phyloP scores from a whole-genome alignment of 2,113 vertebrate species.

The Microcebus lehilahytsara region DNA sequence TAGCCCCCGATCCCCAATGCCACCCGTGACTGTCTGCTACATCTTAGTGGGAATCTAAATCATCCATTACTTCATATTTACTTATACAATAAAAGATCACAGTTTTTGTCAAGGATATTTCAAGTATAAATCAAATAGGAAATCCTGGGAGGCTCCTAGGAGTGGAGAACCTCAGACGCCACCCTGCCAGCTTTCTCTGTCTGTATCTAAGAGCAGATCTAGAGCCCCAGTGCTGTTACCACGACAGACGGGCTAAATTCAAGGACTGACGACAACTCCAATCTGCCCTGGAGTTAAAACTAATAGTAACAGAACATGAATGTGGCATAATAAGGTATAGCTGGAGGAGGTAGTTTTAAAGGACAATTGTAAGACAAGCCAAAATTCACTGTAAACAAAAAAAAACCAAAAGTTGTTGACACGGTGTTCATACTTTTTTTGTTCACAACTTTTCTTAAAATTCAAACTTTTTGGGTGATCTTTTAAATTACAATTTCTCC shows the following conservation, averaged over 20 bases:
- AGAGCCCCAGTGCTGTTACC: background rate
- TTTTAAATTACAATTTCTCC: slow-evolving; percentile 7
- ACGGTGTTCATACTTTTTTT: background rate
- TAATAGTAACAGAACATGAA: background rate
- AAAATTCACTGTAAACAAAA: slow-evolving; percentile 14
- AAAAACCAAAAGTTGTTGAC: background rate
- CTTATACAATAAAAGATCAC: background rate
- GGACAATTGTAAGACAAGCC: background rate
- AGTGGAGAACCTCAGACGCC: background rate
- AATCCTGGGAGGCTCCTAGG: background rate
- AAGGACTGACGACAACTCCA: background rate
- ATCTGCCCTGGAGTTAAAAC: background rate
- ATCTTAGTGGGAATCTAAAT: background rate
- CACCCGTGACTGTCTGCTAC: fast-evolving
- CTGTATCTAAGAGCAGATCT: background rate
- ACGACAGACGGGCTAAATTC: background rate
- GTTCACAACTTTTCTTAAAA: background rate
- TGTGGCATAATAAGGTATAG: background rate
- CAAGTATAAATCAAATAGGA: background rate
- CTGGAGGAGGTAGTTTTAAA: background rate
- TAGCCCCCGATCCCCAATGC: background rate
- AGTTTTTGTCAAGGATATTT: background rate
- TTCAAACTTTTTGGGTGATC: background rate
- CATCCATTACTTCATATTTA: background rate
- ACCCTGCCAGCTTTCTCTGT: background rate